Evolutionary conservation across 2,797 vertebrate genomes (phyloP).

Genomic region (Uromys caudimaculatus): DNA sequence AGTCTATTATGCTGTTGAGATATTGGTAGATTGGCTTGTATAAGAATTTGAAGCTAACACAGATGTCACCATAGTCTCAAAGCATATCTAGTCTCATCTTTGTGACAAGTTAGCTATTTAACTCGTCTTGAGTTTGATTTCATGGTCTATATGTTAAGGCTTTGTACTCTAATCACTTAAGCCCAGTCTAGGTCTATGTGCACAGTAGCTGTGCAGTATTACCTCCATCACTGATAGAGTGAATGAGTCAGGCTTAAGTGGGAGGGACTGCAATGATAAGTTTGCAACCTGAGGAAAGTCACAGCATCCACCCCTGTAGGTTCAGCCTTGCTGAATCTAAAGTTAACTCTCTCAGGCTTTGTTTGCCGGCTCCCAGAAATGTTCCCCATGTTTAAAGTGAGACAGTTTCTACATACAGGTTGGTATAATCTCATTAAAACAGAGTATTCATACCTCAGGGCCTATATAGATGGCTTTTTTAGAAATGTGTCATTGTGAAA

Average conservation of each 20-base stretch:
- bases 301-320: background rate
- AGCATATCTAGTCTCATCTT: background rate
- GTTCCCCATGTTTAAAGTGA: background rate
- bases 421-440: background rate
- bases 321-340: slow-evolving; percentile 27
- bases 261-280: background rate
- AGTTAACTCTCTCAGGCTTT: background rate
- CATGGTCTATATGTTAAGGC: background rate
- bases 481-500: background rate
- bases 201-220: background rate
- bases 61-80: slow-evolving; percentile 23
- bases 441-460: background rate
- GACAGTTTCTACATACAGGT: slow-evolving; percentile 29
- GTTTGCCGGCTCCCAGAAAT: slow-evolving; percentile 23
- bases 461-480: background rate
- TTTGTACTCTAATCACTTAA: background rate
- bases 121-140: slow-evolving; percentile 9
- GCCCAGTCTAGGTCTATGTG: background rate
- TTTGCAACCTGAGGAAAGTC: background rate
- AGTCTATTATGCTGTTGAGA: background rate
- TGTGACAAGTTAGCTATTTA: slow-evolving; percentile 7
- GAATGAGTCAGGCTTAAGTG: background rate
- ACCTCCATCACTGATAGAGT: background rate
- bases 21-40: background rate
- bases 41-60: slow-evolving; percentile 30